These are phyloP conservation scores for Fabriciana adippe DNA, from an alignment of 2,888 invertebrate species.

Conservation along the genomic window DNA sequence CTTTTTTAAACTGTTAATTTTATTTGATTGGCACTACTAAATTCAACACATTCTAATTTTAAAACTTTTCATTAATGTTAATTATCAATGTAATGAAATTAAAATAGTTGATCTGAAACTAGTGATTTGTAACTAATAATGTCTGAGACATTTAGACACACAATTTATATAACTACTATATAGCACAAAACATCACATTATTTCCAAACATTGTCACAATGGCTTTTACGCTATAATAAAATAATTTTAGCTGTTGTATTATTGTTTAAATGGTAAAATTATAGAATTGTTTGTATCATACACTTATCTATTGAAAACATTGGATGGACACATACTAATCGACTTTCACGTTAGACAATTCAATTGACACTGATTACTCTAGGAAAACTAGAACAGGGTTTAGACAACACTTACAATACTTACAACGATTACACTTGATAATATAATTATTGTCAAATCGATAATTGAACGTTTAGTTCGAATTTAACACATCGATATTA, in stretches of 20 bases:
- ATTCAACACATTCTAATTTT: too few species aligned
- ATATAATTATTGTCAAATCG: conserved; percentile 55
- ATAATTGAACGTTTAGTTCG: conserved; percentile 45
- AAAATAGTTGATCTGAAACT: too few species aligned
- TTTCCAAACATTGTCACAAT: background rate
- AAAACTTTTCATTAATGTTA: too few species aligned
- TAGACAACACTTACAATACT: conserved; percentile 43
- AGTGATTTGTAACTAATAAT: too few species aligned
- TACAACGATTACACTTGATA: conserved; percentile 41
- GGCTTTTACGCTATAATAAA: background rate
- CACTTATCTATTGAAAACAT: conserved; percentile 1
- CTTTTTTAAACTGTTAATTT: too few species aligned
- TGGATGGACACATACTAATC: conserved; percentile 36
- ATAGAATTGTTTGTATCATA: background rate
- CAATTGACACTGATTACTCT: conserved; percentile 28
- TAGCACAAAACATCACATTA: too few species aligned
- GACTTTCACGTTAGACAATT: conserved; percentile 33
- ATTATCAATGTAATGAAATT: too few species aligned
- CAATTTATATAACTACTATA: too few species aligned
- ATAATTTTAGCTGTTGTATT: background rate
- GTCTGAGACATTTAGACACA: too few species aligned
- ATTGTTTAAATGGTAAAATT: background rate
- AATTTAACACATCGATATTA: conserved; percentile 12
- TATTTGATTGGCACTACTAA: too few species aligned
- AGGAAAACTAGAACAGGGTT: conserved; percentile 18